Evolutionary conservation across 2,797 vertebrate species (phyloP), one percentile per base, ranked within the genome.

Genomic region (Valencia hispanica): DNA sequence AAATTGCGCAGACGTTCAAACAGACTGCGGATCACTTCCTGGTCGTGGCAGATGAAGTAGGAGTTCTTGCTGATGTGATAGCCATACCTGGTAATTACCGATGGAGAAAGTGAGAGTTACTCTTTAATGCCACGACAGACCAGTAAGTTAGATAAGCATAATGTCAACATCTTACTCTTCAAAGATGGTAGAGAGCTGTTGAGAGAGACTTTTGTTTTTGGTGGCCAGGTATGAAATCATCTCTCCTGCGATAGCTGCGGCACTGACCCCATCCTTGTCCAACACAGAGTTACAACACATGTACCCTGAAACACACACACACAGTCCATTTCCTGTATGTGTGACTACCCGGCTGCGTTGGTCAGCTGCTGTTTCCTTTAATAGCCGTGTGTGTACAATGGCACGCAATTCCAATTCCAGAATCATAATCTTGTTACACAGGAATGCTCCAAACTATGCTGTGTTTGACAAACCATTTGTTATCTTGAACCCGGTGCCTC

Each of bases 211-310:
- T 81, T 89, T 79, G 84, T 95, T 96, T 90, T 96, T 96, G 5
- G 94, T 93, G 77, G 95, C 95, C 83, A 99, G 92, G 91, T 96
- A 97, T 70, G 96, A 96, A 39, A 96, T 90, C 95, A 98, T 91
- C 90, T 99, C 98, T 0, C 97, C 98, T 10, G 95, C 94, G 70
- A 99, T 98, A 82, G 96, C 98, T 2, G 98, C 98, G 0, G 97
- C 98, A 6, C 97, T 99, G 75, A 99, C 96, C 30, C 98, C 98
- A 59, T 99, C 98, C 91, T 99, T 99, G 92, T 99, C 98, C 93
- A 99, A 82, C 41, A 99, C 98, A 34, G 93, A 95, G n/a, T 97
- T 95, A 82, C 97, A 96, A 88, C 98, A 99, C 98, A 99, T 99
- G 66, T 99, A 99, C 0, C 98, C 98, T 99, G 90, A n/a, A 91